Conservation (phyloP, 2,888 invertebrate genomes). For the Bombylius discolor region DNA sequence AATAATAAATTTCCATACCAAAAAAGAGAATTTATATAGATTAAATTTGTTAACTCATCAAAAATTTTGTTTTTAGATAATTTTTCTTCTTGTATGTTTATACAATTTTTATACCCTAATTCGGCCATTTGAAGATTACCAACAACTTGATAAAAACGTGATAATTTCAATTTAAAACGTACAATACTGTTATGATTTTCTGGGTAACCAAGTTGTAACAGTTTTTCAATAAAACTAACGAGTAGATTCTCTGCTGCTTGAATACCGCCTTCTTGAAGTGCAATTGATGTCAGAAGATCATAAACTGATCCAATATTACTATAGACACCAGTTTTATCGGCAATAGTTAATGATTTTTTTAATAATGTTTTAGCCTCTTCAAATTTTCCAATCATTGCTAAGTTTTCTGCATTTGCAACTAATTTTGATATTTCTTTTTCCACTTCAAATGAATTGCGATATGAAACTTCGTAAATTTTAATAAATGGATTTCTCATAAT, state of each 20-base stretch:
- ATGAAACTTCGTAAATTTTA: neutral
- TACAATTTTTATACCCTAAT: conserved; percentile 35
- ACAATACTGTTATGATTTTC: conserved; percentile 34
- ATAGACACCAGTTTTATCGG: conserved; percentile 31
- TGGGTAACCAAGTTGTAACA: conserved; percentile 28
- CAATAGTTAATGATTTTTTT: conserved; percentile 32
- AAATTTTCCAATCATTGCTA: conserved; percentile 19
- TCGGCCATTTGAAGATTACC: conserved; percentile 32
- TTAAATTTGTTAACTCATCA: conserved; percentile 32
- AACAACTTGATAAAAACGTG: conserved; percentile 33
- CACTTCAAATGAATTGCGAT: conserved; percentile 6
- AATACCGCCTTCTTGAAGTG: conserved; percentile 32
- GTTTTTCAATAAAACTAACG: conserved; percentile 33
- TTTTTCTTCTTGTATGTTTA: conserved; percentile 31
- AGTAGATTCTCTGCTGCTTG: conserved; percentile 33
- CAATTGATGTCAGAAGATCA: conserved; percentile 36
- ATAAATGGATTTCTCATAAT: neutral
- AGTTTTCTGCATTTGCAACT: conserved; percentile 13
- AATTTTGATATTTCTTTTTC: conserved; percentile 14
- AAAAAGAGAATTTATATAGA: conserved; percentile 36
- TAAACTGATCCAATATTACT: conserved; percentile 24
- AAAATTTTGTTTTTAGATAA: conserved; percentile 26
- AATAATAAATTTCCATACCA: conserved; percentile 38
- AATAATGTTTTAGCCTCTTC: conserved; percentile 32
- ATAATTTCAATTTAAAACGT: conserved; percentile 35